Base-by-base conservation (phyloP, 2,113 vertebrate genomes). In the Sminthopsis crassicaudata region DNA sequence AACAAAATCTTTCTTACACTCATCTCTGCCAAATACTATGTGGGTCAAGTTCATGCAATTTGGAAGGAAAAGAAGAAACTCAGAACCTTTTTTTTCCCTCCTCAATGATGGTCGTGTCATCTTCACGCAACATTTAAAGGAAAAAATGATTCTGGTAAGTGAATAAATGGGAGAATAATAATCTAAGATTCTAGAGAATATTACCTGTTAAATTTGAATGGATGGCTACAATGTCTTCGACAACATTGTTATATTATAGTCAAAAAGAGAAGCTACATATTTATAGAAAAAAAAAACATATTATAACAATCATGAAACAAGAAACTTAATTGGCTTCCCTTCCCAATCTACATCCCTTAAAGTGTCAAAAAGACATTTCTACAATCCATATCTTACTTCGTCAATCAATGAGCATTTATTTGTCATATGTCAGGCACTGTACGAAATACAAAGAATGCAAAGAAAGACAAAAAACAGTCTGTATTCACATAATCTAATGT, bases 151-250 rank as follows among this genome's bases (percentile, higher is more conserved):
- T 84, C 67, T 23, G 36, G 8, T 42, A 42, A 84, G 5, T 84
- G 19, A 19, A 84, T 84, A 84, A 23, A 42, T 42, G n/a, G 22
- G n/a, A 84, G 23, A 42, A 42, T 84, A 84, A 42, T 5, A 8
- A 84, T 84, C 0, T 42, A 42, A 42, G n/a, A 23, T 91, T 93
- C 60, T 90, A 57, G 89, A 92, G 48, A 24, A 36, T 4, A 23
- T 16, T 93, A 57, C 93, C 36, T 89, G 48, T 30, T 93, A 89
- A 57, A 57, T 24, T 94, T 93, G 30, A 94, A 90, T 96, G 55
- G 84, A 6, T 36, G 91, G 11, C 55, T 53, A 23, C 22, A 84
- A 26, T 46, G 90, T 7, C 55, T 94, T 93, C 53, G 1, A 84
- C 19, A 12, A 54, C 67, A 53, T 50, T 55, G 2, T 91, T 76